A percentile compares a stretch with the other conserved stretches of the same genome.
Evolutionary conservation across 2,797 vertebrate genomes (phyloP).

Genomic region (Mus minutoides): DNA sequence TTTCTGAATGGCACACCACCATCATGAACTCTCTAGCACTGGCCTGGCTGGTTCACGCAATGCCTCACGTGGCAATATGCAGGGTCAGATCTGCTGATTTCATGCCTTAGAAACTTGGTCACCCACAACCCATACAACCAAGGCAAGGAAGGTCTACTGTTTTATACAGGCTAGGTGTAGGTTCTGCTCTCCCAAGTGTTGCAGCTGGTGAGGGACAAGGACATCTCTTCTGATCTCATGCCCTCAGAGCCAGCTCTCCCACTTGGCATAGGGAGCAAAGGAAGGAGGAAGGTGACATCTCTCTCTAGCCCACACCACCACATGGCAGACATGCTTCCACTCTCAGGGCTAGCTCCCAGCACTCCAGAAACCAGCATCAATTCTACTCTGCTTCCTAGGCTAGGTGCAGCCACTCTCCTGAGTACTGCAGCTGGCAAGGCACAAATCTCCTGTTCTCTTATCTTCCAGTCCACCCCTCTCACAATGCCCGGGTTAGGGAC

Average conservation of each 20-base stretch:
- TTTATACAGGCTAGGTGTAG: not conserved
- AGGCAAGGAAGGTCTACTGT: not conserved
- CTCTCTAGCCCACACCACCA: not conserved
- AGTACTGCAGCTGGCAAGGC: not conserved
- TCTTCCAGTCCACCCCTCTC: not conserved
- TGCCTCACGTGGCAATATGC: not conserved
- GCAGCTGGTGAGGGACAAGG: not conserved
- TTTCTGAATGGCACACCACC: not conserved
- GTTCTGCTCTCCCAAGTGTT: not conserved
- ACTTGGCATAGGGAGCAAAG: not conserved
- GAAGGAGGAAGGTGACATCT: not conserved
- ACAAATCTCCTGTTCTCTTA: not conserved
- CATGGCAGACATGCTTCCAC: not conserved
- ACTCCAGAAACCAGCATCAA: not conserved
- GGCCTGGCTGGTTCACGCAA: not conserved
- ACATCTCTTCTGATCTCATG: not conserved
- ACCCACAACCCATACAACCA: not conserved
- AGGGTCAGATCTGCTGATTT: not conserved
- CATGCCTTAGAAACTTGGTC: not conserved
- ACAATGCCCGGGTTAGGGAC: not conserved
- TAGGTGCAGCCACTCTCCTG: not conserved
- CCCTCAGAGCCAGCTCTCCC: not conserved
- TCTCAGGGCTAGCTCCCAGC: not conserved
- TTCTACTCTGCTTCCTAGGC: not conserved
- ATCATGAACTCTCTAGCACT: not conserved